phyloP scores from a whole-genome alignment of 1,140 invertebrate species.

The Tetragnatha versicolor region DNA sequence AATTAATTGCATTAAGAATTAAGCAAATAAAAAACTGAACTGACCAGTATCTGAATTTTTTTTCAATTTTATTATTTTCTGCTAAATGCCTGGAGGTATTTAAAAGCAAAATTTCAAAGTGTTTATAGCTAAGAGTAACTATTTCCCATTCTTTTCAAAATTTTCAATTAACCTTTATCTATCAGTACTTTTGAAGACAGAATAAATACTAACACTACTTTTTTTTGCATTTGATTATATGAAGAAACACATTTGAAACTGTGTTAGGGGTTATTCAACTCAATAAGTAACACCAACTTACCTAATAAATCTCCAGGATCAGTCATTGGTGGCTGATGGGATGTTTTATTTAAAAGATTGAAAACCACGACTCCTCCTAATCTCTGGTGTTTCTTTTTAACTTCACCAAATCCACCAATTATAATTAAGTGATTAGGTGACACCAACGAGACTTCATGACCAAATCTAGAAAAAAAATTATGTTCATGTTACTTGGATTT shows the following conservation, averaged over 20 bases:
- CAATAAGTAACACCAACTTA: neutral
- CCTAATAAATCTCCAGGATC: neutral
- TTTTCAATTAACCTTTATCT: neutral
- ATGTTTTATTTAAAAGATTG: conserved; percentile 46
- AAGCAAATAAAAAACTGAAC: no score
- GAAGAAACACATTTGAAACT: neutral
- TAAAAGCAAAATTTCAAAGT: no score
- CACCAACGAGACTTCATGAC: conserved; percentile 16
- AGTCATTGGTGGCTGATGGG: neutral
- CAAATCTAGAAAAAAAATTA: conserved; percentile 32
- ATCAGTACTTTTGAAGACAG: neutral
- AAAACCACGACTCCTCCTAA: conserved; percentile 59
- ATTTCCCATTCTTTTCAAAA: neutral
- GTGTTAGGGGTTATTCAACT: no score
- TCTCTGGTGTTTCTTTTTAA: conserved; percentile 61
- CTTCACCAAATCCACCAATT: conserved; percentile 63
- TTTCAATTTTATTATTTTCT: no score
- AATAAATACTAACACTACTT: neutral
- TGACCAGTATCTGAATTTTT: no score
- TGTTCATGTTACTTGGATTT: neutral
- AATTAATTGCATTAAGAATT: no score
- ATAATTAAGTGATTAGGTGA: conserved; percentile 8
- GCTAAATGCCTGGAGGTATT: no score
- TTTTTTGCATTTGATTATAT: neutral
- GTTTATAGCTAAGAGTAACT: neutral